Conservation (phyloP, 2,797 vertebrate genomes). For the Thripadectes ignobilis region DNA sequence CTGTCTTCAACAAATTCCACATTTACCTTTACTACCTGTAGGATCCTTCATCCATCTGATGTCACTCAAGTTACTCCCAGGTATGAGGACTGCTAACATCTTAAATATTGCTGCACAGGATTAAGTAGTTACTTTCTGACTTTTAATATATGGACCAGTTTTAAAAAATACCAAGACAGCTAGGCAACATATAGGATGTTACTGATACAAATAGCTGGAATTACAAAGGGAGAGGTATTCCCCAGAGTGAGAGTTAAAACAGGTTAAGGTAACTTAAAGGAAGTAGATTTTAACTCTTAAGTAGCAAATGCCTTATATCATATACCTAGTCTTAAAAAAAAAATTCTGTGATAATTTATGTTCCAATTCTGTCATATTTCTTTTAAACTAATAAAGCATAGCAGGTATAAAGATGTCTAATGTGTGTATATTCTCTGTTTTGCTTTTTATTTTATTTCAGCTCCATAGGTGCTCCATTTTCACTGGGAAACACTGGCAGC, state of each 20-base stretch:
- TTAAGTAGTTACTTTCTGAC: background rate
- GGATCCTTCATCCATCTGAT: constrained; percentile 94
- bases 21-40: constrained; percentile 95
- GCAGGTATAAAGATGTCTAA: background rate
- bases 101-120: background rate
- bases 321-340: background rate
- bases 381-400: background rate
- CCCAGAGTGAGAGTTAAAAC: background rate
- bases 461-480: constrained; percentile 68
- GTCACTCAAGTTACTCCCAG: constrained; percentile 93
- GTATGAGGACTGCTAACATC: constrained; percentile 67
- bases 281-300: background rate
- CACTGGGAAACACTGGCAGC: constrained; percentile 76
- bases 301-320: background rate
- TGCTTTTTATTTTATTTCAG: constrained; percentile 56
- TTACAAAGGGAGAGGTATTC: background rate
- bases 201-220: background rate
- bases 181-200: background rate
- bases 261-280: background rate
- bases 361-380: background rate
- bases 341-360: background rate
- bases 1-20: constrained; percentile 93
- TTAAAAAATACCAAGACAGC: background rate
- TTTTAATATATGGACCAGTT: background rate
- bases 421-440: background rate